phyloP scores from a whole-genome alignment of 2,113 vertebrate genomes.

The Paedocypris sp. region DNA sequence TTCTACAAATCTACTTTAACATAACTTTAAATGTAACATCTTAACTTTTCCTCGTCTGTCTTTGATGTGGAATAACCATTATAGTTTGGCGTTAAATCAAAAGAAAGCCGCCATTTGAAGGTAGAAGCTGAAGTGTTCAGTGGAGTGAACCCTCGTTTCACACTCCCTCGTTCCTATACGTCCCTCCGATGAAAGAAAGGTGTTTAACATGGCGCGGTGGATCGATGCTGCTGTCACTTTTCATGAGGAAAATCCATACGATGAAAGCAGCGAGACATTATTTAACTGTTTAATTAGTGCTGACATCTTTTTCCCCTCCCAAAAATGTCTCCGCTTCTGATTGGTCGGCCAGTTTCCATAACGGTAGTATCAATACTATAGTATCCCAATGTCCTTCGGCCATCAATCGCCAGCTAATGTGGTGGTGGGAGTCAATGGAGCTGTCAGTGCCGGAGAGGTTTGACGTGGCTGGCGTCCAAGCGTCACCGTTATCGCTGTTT shows the following conservation, averaged over 20 bases:
- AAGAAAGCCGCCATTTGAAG: too few relatives aligned
- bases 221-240: slow-evolving; percentile 38
- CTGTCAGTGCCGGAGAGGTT: background rate
- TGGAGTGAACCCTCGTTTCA: background rate
- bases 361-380: background rate
- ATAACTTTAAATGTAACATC: too few relatives aligned
- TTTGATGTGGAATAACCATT: too few relatives aligned
- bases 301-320: background rate
- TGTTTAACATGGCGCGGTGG: slow-evolving; percentile 3
- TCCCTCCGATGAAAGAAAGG: slow-evolving; percentile 10
- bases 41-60: too few relatives aligned
- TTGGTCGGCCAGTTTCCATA: background rate
- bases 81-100: too few relatives aligned
- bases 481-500: background rate
- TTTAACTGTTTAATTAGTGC: slow-evolving; percentile 40
- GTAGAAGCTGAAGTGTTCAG: too few relatives aligned
- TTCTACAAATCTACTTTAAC: too few relatives aligned
- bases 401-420: background rate
- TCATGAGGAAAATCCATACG: slow-evolving; percentile 36
- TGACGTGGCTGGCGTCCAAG: background rate
- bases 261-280: slow-evolving; percentile 17
- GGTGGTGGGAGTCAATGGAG: slow-evolving; percentile 15
- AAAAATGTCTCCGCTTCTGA: background rate
- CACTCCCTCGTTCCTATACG: background rate
- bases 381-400: background rate